Evolutionary conservation across 2,888 invertebrate species (phyloP).

Genomic region (Catonia carolina): DNA sequence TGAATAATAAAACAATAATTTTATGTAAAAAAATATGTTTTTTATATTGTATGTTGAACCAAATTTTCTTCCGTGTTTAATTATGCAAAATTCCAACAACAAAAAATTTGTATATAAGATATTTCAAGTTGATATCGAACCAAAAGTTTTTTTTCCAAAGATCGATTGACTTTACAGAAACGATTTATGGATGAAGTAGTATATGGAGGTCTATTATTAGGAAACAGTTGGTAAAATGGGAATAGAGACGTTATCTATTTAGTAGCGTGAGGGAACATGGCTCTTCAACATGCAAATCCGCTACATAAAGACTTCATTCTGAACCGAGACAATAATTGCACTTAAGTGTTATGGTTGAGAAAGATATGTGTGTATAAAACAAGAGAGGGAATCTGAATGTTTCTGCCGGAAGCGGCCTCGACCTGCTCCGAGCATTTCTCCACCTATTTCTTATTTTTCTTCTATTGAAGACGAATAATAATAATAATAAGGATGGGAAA

Average conservation of each 20-base stretch:
- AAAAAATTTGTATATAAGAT: too few relatives aligned
- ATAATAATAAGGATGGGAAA: too few relatives aligned
- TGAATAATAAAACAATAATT: too few relatives aligned
- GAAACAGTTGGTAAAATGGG: background rate
- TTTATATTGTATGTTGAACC: too few relatives aligned
- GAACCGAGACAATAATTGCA: constrained; percentile 10
- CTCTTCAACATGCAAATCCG: constrained; percentile 10
- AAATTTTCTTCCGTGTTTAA: too few relatives aligned
- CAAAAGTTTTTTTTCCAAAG: too few relatives aligned
- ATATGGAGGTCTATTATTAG: background rate
- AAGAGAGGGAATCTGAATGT: too few relatives aligned
- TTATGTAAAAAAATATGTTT: too few relatives aligned
- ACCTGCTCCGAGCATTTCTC: background rate
- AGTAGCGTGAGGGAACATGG: constrained; percentile 1
- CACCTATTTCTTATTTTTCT: background rate
- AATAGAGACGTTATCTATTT: constrained; percentile 11
- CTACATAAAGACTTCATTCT: constrained; percentile 9
- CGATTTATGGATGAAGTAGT: background rate
- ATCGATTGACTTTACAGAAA: background rate
- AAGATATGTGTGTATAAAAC: too few relatives aligned
- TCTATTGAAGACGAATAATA: background rate
- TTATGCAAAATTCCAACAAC: too few relatives aligned
- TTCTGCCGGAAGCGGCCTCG: too few relatives aligned
- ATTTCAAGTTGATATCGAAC: too few relatives aligned
- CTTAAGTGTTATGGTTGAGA: constrained; percentile 12